Conservation (phyloP, 2,113 vertebrate species). For the Elachura formosa region DNA sequence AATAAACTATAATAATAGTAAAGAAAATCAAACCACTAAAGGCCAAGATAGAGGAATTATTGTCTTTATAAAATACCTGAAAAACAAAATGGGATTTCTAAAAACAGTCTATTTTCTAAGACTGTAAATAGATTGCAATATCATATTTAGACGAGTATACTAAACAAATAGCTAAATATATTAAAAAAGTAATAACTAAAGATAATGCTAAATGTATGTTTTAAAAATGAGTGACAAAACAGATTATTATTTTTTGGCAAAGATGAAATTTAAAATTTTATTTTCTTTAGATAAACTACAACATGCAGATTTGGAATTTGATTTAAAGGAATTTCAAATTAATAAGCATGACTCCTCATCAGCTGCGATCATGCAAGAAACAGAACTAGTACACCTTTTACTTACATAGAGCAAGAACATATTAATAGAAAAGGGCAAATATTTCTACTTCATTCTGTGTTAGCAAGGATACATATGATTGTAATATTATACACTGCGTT, state of each 20-base stretch:
- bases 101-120: neutral
- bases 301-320: fast-evolving
- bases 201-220: neutral
- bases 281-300: neutral
- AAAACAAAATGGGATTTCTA: neutral
- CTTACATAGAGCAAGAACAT: neutral
- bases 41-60: neutral
- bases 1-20: neutral
- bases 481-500: neutral
- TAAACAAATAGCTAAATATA: neutral
- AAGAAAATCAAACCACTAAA: neutral
- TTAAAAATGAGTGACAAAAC: neutral
- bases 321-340: neutral
- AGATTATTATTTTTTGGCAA: neutral
- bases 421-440: neutral
- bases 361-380: neutral
- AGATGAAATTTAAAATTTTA: neutral
- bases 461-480: neutral
- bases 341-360: neutral
- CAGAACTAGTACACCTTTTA: neutral
- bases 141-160: neutral
- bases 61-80: neutral
- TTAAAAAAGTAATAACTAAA: neutral
- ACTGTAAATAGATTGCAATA: neutral
- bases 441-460: neutral